Conservation (phyloP, 2,113 vertebrate species). For the Alouatta palliata region DNA sequence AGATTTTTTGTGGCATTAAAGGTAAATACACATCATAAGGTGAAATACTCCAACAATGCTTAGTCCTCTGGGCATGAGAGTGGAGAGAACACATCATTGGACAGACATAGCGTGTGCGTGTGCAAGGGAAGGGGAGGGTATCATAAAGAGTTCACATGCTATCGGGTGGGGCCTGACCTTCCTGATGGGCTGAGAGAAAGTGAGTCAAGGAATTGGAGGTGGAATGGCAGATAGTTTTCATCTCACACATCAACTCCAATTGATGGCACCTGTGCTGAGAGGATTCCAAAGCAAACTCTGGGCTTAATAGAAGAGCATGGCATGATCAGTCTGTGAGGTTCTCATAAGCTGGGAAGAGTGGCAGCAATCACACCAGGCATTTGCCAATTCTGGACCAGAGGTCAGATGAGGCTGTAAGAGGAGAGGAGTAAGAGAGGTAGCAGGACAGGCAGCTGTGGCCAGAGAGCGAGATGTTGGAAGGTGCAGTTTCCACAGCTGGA, state of each 20-base stretch:
- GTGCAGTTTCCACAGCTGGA: background rate
- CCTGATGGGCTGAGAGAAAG: background rate
- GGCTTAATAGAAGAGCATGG: background rate
- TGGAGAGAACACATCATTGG: background rate
- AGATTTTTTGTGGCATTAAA: background rate
- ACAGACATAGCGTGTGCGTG: accelerated
- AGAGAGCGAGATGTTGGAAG: background rate
- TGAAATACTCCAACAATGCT: background rate
- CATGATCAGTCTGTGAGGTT: background rate
- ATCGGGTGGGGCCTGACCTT: background rate
- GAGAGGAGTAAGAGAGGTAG: background rate
- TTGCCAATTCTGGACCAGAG: background rate
- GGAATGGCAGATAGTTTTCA: background rate
- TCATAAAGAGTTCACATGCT: background rate
- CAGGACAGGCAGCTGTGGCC: background rate
- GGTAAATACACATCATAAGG: background rate
- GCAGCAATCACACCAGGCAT: accelerated
- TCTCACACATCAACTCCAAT: background rate
- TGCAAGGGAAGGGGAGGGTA: background rate
- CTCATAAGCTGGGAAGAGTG: background rate
- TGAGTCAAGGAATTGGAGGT: background rate
- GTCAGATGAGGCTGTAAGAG: background rate
- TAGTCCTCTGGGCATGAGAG: background rate
- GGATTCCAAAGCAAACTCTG: background rate
- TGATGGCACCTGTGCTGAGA: background rate